phyloP scores from a whole-genome alignment of 2,888 invertebrate species.

The Microctonus brassicae region DNA sequence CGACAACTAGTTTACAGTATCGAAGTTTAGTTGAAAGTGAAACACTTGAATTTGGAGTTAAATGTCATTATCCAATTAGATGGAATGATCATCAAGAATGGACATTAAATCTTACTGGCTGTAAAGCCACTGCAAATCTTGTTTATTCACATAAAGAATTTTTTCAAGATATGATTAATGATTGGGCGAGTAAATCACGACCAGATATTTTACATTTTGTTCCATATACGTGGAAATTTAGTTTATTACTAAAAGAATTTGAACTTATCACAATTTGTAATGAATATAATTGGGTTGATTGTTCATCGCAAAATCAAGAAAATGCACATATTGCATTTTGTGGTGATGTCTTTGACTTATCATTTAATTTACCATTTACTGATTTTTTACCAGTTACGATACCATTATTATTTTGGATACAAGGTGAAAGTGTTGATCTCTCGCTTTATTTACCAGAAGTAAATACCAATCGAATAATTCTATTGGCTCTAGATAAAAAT shows the following conservation, averaged over 20 bases:
- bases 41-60: conserved; percentile 91
- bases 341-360: conserved; percentile 92
- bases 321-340: conserved; percentile 95
- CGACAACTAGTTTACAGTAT: conserved; percentile 94
- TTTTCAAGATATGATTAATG: conserved; percentile 95
- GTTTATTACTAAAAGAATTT: conserved; percentile 91
- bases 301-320: conserved; percentile 94
- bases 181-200: conserved; percentile 94
- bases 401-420: conserved; percentile 92
- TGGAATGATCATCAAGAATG: conserved; percentile 99
- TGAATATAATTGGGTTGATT: conserved; percentile 99
- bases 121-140: conserved; percentile 92
- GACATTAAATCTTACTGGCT: conserved; percentile 91
- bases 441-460: conserved; percentile 92
- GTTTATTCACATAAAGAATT: conserved; percentile 97
- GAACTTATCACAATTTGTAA: conserved; percentile 94
- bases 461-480: conserved; percentile 86
- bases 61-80: conserved; percentile 89
- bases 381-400: conserved; percentile 94
- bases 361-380: conserved; percentile 93
- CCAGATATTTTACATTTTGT: conserved; percentile 96
- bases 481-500: conserved; percentile 88
- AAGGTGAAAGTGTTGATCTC: conserved; percentile 94
- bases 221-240: conserved; percentile 97
- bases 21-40: conserved; percentile 94